These are phyloP conservation scores for Enteromius thamalakanensis DNA, from an alignment of 2,797 vertebrate genomes.

Conservation along the genomic window DNA sequence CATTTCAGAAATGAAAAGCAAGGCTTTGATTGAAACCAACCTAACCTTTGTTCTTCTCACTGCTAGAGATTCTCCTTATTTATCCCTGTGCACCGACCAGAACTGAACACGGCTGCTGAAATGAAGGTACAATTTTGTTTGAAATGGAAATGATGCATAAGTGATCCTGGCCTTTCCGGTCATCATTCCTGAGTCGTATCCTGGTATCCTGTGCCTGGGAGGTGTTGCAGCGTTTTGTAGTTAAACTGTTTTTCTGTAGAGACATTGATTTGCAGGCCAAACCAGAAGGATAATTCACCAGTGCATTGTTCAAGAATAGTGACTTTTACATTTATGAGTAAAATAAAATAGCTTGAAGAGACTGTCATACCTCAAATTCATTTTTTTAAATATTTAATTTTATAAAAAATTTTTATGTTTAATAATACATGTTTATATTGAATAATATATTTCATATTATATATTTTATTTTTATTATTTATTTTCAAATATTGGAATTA, in stretches of 20 bases:
- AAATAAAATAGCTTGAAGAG: background rate
- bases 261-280: background rate
- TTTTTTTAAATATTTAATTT: background rate
- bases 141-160: slow-evolving; percentile 58
- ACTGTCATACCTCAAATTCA: background rate
- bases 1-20: slow-evolving; percentile 55
- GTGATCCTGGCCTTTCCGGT: slow-evolving; percentile 29
- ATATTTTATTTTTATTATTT: background rate
- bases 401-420: background rate
- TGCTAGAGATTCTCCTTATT: slow-evolving; percentile 51
- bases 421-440: background rate
- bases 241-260: slow-evolving; percentile 7
- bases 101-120: slow-evolving; percentile 46
- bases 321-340: background rate
- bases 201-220: background rate
- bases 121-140: slow-evolving; percentile 57
- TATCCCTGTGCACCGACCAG: slow-evolving; percentile 26
- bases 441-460: background rate
- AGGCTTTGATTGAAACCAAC: slow-evolving; percentile 54
- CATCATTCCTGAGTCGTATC: slow-evolving; percentile 15
- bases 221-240: background rate
- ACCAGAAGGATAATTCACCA: background rate
- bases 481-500: background rate
- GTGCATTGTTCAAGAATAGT: background rate
- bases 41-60: slow-evolving; percentile 54